Evolutionary conservation across 2,797 vertebrate species (phyloP), one percentile per base, ranked within the genome.

Genomic region (Crenuchus spilurus): DNA sequence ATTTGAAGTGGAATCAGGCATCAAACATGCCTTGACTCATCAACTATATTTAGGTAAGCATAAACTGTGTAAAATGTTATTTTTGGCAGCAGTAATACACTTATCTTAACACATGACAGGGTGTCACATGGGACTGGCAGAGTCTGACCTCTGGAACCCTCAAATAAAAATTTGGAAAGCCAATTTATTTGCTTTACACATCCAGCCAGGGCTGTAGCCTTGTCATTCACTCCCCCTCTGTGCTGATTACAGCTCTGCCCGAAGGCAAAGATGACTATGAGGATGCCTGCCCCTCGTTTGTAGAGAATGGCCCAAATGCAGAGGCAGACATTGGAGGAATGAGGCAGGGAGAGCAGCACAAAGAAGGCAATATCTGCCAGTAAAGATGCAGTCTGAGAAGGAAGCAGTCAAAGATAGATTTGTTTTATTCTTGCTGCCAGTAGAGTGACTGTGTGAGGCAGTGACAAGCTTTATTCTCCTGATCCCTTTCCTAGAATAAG

Each of bases 141-240:
- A 41, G 35, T 14, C 13, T 20, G 33, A 60, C 33, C 33, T 60
- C 9, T 24, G 35, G 35, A 24, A 13, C 51, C 22, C 24, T 54
- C 13, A 22, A 61, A 41, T 61, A 39, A 7, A 22, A 22, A 41
- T 41, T 13, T 24, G 20, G 26, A 61, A 61, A 35, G 58, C 33
- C 58, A 16, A 61, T 61, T 61, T 41, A 41, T 61, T 61, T 61
- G 35, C 20, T 24, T 37, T 22, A 3, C 37, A 61, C 58, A 61
- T 41, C 37, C 58, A 41, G 37, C 22, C 58, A 61, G 20, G 20
- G 58, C 33, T 11, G 10, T 14, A 13, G 58, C 58, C 35, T 41
- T 41, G n/a, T 13, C 5, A 13, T 33, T 61, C 58, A 61, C 18
- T 24, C 11, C 48, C 26, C 51, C 20, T 61, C 14, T 37, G 35